These are phyloP conservation scores for Chiroxiphia lanceolata DNA, from an alignment of 2,797 vertebrate species.

Conservation along the genomic window DNA sequence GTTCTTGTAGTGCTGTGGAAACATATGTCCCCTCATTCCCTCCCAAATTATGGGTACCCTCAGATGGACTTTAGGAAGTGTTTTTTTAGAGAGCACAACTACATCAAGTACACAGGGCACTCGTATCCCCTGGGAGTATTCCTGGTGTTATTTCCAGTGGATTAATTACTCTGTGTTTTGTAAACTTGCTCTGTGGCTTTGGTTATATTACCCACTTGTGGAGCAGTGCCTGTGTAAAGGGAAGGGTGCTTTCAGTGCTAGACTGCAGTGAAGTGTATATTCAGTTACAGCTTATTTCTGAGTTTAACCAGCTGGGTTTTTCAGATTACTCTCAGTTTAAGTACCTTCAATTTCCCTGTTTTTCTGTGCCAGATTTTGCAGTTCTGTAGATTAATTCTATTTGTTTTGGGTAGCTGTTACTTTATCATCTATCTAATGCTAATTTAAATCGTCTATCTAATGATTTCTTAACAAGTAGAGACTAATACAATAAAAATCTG, in stretches of 20 bases:
- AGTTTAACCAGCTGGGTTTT: not conserved
- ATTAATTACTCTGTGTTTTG: not conserved
- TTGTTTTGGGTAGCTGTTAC: conserved; percentile 8
- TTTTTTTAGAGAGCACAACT: not conserved
- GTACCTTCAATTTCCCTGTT: not conserved
- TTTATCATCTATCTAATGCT: not conserved
- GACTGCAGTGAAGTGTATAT: not conserved
- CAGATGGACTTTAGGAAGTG: not conserved
- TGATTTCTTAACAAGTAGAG: not conserved
- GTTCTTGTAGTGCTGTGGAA: not conserved
- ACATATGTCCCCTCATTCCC: too few species aligned
- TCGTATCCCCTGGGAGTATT: not conserved
- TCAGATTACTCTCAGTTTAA: conserved; percentile 2
- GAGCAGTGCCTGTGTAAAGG: not conserved
- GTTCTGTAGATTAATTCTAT: not conserved
- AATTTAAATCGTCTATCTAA: not conserved
- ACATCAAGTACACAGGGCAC: not conserved
- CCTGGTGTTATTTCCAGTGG: not conserved
- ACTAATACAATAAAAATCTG: not conserved
- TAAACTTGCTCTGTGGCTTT: not conserved
- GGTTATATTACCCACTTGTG: not conserved
- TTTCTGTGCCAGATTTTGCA: not conserved
- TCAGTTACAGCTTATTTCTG: not conserved
- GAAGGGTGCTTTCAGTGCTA: not conserved
- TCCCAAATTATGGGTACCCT: not conserved